Conservation (phyloP, 2,888 invertebrate genomes). For the Oligia strigilis region DNA sequence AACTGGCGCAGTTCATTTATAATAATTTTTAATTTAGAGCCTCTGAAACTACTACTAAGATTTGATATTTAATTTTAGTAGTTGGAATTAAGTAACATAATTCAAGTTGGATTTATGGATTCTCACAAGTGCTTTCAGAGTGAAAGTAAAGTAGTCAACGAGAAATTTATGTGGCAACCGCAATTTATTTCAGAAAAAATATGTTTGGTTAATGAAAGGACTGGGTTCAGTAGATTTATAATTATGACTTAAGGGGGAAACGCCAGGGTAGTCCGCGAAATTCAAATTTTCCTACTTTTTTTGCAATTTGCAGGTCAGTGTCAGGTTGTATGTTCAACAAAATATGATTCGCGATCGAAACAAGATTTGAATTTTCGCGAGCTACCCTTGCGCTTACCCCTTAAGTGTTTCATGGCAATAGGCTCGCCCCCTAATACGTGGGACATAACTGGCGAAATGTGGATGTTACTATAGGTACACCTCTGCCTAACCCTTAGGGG, state of each 20-base stretch:
- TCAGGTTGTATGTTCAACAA: too few species aligned
- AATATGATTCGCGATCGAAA: too few species aligned
- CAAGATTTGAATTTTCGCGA: too few species aligned
- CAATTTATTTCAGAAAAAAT: slow-evolving; percentile 42
- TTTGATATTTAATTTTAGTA: slow-evolving; percentile 29
- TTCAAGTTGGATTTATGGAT: slow-evolving; percentile 45
- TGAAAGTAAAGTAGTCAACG: slow-evolving; percentile 30
- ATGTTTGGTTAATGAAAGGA: slow-evolving; percentile 13
- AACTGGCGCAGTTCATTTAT: not conserved
- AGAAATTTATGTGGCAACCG: slow-evolving; percentile 37
- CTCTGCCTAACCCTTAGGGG: not conserved
- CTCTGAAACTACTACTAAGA: not conserved
- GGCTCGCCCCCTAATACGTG: not conserved
- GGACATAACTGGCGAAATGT: not conserved
- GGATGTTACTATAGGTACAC: not conserved
- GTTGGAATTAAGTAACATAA: slow-evolving; percentile 32
- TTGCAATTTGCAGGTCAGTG: not conserved
- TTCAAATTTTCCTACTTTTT: not conserved
- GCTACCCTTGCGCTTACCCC: too few species aligned
- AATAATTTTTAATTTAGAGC: slow-evolving; percentile 7
- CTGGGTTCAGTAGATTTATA: slow-evolving; percentile 29
- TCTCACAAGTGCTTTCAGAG: slow-evolving; percentile 38
- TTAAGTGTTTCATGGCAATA: not conserved
- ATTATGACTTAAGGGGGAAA: slow-evolving; percentile 7
- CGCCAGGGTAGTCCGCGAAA: not conserved